Conservation (phyloP, 2,888 invertebrate species). For the Cryptops parisi region DNA sequence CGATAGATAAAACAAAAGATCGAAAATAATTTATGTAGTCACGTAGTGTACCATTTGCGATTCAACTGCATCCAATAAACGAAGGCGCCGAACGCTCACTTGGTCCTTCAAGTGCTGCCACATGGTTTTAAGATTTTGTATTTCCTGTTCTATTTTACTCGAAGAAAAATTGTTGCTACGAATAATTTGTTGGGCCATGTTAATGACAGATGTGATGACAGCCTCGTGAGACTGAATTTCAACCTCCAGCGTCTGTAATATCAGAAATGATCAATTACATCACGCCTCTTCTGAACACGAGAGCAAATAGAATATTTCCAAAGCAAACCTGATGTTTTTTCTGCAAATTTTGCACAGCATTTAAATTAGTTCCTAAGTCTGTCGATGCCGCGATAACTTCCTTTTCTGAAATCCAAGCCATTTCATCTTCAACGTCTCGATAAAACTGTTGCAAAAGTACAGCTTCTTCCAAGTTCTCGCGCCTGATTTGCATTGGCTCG, state of each 20-base stretch:
- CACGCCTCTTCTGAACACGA: neutral
- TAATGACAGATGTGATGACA: conserved; percentile 54
- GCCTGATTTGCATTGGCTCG: conserved; percentile 77
- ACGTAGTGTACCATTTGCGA: conserved; percentile 68
- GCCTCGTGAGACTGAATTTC: conserved; percentile 79
- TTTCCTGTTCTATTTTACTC: conserved; percentile 50
- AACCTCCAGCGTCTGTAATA: conserved; percentile 57
- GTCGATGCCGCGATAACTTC: conserved; percentile 52
- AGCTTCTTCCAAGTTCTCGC: conserved; percentile 86
- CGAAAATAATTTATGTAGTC: too few species aligned
- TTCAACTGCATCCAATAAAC: conserved; percentile 65
- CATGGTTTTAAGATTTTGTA: conserved; percentile 51
- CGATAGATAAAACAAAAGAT: too few species aligned
- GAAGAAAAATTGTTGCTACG: conserved; percentile 74
- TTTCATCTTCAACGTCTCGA: conserved; percentile 81
- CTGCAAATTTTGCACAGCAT: conserved; percentile 70
- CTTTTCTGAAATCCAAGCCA: conserved; percentile 75
- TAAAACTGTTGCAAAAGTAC: conserved; percentile 73
- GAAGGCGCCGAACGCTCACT: conserved; percentile 51
- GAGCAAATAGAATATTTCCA: neutral
- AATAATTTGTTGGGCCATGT: conserved; percentile 61
- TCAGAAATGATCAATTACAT: neutral
- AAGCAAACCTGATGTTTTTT: conserved; percentile 66
- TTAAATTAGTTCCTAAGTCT: conserved; percentile 48
- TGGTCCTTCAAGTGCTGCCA: conserved; percentile 54